phyloP scores from a whole-genome alignment of 2,888 invertebrate species.

The Ichneumoninae sp. region DNA sequence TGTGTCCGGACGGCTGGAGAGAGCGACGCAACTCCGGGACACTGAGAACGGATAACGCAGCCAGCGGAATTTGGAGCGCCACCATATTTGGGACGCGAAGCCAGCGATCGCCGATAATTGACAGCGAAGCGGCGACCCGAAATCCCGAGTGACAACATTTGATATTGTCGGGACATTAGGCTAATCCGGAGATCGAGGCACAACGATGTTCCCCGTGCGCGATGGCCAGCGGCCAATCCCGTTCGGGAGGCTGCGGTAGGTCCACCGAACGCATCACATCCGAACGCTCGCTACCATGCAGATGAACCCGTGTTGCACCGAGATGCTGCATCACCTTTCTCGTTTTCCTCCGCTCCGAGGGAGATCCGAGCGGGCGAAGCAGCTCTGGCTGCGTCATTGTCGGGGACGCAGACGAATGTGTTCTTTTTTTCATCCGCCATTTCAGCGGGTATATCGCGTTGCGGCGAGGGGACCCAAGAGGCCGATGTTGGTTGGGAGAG shows the following conservation, averaged over 20 bases:
- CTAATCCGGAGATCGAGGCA: not conserved
- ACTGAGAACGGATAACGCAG: not conserved
- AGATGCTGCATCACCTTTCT: slow-evolving; percentile 14
- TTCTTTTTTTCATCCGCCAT: slow-evolving; percentile 12
- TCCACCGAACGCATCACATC: slow-evolving; percentile 23
- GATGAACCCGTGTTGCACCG: slow-evolving; percentile 24
- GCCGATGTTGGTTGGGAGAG: not conserved
- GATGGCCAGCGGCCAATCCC: slow-evolving; percentile 35
- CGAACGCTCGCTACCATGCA: not conserved
- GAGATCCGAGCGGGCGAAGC: not conserved
- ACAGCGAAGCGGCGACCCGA: not conserved
- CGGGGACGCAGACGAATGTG: not conserved
- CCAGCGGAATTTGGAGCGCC: slow-evolving; percentile 5
- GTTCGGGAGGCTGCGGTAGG: slow-evolving; percentile 21
- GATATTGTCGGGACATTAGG: not conserved
- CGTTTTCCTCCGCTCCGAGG: not conserved
- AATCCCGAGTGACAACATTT: not conserved
- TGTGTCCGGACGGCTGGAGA: slow-evolving; percentile 10
- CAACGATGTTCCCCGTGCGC: not conserved
- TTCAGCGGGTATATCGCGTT: slow-evolving; percentile 12
- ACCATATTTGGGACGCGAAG: not conserved
- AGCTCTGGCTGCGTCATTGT: slow-evolving; percentile 13
- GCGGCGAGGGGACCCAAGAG: slow-evolving; percentile 15
- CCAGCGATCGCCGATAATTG: not conserved
- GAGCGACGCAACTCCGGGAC: slow-evolving; percentile 2